Evolutionary conservation across 92 coral and sea anemone genomes (phyloP).

Genomic region (Epizoanthus fatuus): DNA sequence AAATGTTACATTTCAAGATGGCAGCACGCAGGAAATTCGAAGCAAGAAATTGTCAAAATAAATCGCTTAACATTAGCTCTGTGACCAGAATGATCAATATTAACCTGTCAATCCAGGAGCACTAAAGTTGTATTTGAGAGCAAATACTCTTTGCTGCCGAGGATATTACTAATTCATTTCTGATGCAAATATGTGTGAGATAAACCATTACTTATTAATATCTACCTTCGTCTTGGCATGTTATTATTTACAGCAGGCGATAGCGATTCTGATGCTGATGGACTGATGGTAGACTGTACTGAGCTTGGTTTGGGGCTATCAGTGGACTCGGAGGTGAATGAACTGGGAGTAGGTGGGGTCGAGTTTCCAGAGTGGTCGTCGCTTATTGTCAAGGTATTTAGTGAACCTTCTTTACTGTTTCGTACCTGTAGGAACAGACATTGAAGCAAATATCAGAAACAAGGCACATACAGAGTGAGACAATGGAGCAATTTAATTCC

Average conservation of each 20-base stretch:
- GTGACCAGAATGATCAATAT: no score
- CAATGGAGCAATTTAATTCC: no score
- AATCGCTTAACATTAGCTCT: no score
- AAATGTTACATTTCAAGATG: no score
- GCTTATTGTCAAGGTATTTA: slow-evolving; percentile 58
- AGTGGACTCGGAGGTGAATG: slow-evolving; percentile 87
- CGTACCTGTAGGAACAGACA: slow-evolving; percentile 59
- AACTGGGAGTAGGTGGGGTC: slow-evolving; percentile 96
- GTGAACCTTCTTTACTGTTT: slow-evolving; percentile 90
- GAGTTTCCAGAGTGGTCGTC: slow-evolving; percentile 71
- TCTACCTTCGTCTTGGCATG: slow-evolving; percentile 40
- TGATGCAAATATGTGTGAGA: not conserved
- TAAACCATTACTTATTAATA: not conserved
- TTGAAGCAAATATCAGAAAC: not conserved
- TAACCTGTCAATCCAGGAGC: no score
- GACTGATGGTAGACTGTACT: slow-evolving; percentile 26
- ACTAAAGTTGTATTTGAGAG: not conserved
- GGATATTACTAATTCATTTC: no score
- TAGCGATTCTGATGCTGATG: slow-evolving; percentile 41
- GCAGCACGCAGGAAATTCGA: no score
- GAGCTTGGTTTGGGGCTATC: slow-evolving; percentile 86
- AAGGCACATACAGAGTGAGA: no score
- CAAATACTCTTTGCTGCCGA: not conserved
- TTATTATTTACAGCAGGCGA: slow-evolving; percentile 67
- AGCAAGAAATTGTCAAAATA: no score